Evolutionary conservation across 2,113 vertebrate species (phyloP), one percentile per base, ranked within the genome.

Genomic region (Sisor rabdophorus): DNA sequence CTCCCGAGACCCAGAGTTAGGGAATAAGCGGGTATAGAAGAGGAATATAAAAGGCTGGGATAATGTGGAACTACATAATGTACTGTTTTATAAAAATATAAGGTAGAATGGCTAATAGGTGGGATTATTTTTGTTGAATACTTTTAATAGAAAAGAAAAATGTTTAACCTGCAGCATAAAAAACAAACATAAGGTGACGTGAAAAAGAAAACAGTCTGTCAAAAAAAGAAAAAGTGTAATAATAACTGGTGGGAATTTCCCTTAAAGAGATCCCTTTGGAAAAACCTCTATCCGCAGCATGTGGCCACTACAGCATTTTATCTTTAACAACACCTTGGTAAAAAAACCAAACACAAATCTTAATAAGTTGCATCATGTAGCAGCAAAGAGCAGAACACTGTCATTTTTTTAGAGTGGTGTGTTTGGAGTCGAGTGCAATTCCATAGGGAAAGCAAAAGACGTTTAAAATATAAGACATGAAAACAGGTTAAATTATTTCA

Each of bases 301-400:
- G 81, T 77, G 78, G 77, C 78, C 77, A 76, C 24, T 24, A 84
- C 73, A 61, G 55, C 79, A 75, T 75, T 82, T 82, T 80, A 80
- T 79, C 81, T 84, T 85, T 79, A n/a, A 73, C 75, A 76, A 82
- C 53, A 81, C 71, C 71, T 69, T 79, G 70, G 82, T 76, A 81
- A 85, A 83, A 72, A 85, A 86, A 84, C 82, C n/a, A n/a, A n/a
- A n/a, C n/a, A 75, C 78, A 80, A 83, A 77, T 80, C 86, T 87
- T 91, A 89, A 88, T 91, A 89, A 91, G 82, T 85, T 84, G 71
- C 80, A 85, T 89, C 86, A 90, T 81, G 82, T 70, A 86, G 80
- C 85, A n/a, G n/a, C n/a, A n/a, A n/a, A n/a, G n/a, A n/a, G n/a
- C n/a, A n/a, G n/a, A n/a, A n/a, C n/a, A n/a, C n/a, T n/a, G n/a